Conservation (phyloP, 2,113 vertebrate genomes). For the Dasyornis broadbenti region DNA sequence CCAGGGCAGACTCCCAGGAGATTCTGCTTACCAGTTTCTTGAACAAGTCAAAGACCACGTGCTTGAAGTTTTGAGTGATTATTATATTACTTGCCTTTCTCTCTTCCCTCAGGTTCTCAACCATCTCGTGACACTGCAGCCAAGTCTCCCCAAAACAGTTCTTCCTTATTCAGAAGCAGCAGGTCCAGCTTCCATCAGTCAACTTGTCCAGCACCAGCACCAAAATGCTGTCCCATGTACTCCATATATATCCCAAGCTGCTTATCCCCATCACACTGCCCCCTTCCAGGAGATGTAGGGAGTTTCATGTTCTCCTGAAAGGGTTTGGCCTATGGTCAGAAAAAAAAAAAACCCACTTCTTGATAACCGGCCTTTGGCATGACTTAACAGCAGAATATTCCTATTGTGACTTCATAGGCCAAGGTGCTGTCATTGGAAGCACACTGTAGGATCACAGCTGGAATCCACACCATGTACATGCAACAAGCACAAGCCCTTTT, state of each 20-base stretch:
- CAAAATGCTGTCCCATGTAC: neutral
- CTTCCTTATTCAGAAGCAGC: neutral
- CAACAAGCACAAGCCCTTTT: neutral
- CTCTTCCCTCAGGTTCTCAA: neutral
- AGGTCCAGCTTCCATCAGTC: neutral
- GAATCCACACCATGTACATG: neutral
- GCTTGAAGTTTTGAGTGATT: neutral
- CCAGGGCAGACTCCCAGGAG: slow-evolving; percentile 20
- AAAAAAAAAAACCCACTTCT: neutral
- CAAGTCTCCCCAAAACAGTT: neutral
- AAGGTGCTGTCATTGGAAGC: rapidly evolving
- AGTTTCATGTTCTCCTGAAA: neutral
- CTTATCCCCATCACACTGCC: neutral
- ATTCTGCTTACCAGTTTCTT: neutral
- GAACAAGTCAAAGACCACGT: neutral
- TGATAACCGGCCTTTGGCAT: neutral
- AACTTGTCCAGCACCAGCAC: neutral
- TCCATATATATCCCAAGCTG: neutral
- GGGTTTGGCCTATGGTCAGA: neutral
- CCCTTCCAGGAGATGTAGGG: neutral
- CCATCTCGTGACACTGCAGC: neutral
- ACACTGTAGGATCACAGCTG: neutral
- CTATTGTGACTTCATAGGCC: neutral
- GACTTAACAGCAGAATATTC: neutral
- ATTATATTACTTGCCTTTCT: neutral